Evolutionary conservation across 2,113 vertebrate species (phyloP).

Genomic region (Epinephelus lanceolatus): DNA sequence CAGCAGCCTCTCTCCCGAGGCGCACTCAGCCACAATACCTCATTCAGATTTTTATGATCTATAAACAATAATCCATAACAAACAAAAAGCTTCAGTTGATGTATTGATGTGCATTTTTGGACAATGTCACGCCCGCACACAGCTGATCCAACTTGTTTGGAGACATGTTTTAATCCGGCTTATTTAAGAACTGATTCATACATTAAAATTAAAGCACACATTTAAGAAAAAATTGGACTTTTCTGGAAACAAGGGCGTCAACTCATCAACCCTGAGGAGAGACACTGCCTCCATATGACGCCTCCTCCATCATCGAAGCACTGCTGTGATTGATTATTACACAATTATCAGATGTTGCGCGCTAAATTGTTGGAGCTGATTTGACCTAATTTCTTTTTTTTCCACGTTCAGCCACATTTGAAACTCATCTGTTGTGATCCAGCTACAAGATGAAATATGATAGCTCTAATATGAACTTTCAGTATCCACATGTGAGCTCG

Average conservation of each 20-base stretch:
- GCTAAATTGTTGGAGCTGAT: neutral
- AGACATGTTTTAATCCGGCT: neutral
- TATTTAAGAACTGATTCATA: neutral
- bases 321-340: constrained; percentile 30
- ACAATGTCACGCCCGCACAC: neutral
- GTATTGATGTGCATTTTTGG: constrained; percentile 20
- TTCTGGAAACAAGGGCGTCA: constrained; percentile 13
- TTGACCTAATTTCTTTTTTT: neutral
- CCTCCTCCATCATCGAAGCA: constrained; percentile 11
- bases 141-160: constrained; percentile 10
- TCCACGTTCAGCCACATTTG: neutral
- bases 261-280: constrained; percentile 35
- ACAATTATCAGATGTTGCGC: neutral
- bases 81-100: neutral
- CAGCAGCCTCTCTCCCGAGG: constrained; percentile 56
- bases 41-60: constrained; percentile 1
- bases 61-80: neutral
- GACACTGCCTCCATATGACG: constrained; percentile 13
- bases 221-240: neutral
- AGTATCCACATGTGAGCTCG: neutral
- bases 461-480: neutral
- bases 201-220: constrained; percentile 7
- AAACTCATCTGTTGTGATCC: neutral
- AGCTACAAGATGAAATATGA: neutral
- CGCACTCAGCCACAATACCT: constrained; percentile 35